These are phyloP conservation scores for Zalophus californianus DNA, from an alignment of 2,797 vertebrate genomes.

Conservation along the genomic window DNA sequence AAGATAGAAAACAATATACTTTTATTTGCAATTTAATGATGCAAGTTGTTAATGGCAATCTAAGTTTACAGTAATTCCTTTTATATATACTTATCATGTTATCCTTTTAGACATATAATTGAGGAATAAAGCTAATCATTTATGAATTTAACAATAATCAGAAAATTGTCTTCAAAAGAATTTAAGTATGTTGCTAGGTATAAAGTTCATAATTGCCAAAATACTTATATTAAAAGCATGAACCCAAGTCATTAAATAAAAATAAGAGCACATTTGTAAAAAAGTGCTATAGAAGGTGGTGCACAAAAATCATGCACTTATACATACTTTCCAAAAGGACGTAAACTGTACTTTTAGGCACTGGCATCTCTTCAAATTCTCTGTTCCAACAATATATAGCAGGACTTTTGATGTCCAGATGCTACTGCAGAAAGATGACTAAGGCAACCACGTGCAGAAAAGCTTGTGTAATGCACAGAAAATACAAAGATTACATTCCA, in stretches of 20 bases:
- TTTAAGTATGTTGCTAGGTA: slow-evolving; percentile 62
- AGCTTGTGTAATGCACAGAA: slow-evolving; percentile 77
- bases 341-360: slow-evolving; percentile 83
- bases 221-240: slow-evolving; percentile 76
- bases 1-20: slow-evolving; percentile 81
- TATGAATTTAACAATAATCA: slow-evolving; percentile 77
- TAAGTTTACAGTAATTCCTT: slow-evolving; percentile 81
- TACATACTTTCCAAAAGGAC: slow-evolving; percentile 68
- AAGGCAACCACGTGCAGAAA: slow-evolving; percentile 86
- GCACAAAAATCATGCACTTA: slow-evolving; percentile 74
- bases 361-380: slow-evolving; percentile 70
- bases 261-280: slow-evolving; percentile 72
- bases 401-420: slow-evolving; percentile 79
- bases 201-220: slow-evolving; percentile 84
- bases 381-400: slow-evolving; percentile 76
- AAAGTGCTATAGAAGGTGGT: slow-evolving; percentile 78
- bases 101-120: slow-evolving; percentile 69
- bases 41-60: slow-evolving; percentile 70
- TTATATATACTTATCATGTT: slow-evolving; percentile 52
- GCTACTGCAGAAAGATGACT: slow-evolving; percentile 80
- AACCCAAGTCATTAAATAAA: slow-evolving; percentile 76
- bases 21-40: slow-evolving; percentile 77
- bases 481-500: slow-evolving; percentile 77
- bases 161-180: slow-evolving; percentile 73
- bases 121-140: slow-evolving; percentile 76